These are phyloP conservation scores for Sabellastarte sp. DNA, from an alignment of 2,888 invertebrate genomes.

Conservation along the genomic window DNA sequence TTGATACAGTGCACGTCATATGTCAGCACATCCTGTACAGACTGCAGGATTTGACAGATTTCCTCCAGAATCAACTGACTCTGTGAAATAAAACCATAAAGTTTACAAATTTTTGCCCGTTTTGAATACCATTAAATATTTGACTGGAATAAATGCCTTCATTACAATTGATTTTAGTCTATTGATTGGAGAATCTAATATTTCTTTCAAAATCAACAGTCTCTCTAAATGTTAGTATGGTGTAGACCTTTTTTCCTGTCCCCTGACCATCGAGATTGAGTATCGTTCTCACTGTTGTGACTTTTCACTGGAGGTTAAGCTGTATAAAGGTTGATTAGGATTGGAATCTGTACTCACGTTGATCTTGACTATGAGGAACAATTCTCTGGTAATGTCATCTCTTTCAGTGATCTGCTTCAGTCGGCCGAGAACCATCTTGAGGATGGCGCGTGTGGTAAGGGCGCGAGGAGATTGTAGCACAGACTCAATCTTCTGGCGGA, in stretches of 20 bases:
- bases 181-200: no score
- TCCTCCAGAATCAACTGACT: conserved; percentile 15
- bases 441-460: neutral
- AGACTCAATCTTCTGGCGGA: conserved; percentile 36
- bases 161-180: no score
- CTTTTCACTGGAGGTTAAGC: no score
- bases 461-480: conserved; percentile 26
- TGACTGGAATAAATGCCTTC: no score
- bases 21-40: conserved; percentile 38
- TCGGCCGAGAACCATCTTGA: conserved; percentile 32
- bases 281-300: no score
- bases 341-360: no score
- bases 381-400: conserved; percentile 32
- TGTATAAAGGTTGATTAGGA: no score
- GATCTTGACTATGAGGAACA: conserved; percentile 21
- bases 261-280: no score
- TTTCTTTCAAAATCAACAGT: no score
- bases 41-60: conserved; percentile 13
- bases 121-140: no score
- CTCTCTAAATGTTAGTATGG: no score
- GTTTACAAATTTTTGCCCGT: neutral
- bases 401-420: conserved; percentile 39
- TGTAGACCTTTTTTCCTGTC: neutral
- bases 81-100: conserved; percentile 10
- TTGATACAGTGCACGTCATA: conserved; percentile 39